These are phyloP conservation scores for Callitettix versicolor DNA, from an alignment of 1,140 invertebrate species.

Conservation along the genomic window DNA sequence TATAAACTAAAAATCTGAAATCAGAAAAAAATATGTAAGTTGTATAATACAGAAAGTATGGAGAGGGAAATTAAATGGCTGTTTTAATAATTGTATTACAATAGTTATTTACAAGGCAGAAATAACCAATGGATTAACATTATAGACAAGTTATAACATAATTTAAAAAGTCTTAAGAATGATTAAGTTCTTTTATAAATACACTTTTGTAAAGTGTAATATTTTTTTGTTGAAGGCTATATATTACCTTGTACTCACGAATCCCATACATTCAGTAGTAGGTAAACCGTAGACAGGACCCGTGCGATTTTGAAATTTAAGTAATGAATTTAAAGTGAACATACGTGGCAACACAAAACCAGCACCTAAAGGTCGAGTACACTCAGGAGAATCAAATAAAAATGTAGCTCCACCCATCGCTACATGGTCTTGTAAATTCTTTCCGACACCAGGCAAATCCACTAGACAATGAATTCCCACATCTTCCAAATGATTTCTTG, in stretches of 20 bases:
- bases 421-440: slow-evolving; percentile 69
- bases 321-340: slow-evolving; percentile 39
- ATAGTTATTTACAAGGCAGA: no score
- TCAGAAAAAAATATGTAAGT: no score
- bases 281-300: slow-evolving; percentile 56
- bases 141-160: no score
- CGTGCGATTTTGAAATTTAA: slow-evolving; percentile 41
- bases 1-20: no score
- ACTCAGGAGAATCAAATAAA: slow-evolving; percentile 37
- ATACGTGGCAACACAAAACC: slow-evolving; percentile 48
- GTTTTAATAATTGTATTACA: no score
- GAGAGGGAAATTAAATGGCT: no score
- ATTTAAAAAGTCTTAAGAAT: no score
- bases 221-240: no score
- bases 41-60: no score
- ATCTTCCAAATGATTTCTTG: slow-evolving; percentile 41
- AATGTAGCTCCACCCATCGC: slow-evolving; percentile 51
- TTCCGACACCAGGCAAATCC: slow-evolving; percentile 61
- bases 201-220: no score
- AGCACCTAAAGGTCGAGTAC: slow-evolving; percentile 36
- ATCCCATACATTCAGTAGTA: slow-evolving; percentile 62
- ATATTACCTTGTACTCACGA: slow-evolving; percentile 55
- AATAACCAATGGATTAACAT: no score
- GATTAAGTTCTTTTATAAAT: no score
- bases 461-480: slow-evolving; percentile 42